A percentile compares a stretch with the other conserved stretches of the same genome.
Evolutionary conservation across 1,140 invertebrate genomes (phyloP).

Genomic region (Ceratitis capitata): DNA sequence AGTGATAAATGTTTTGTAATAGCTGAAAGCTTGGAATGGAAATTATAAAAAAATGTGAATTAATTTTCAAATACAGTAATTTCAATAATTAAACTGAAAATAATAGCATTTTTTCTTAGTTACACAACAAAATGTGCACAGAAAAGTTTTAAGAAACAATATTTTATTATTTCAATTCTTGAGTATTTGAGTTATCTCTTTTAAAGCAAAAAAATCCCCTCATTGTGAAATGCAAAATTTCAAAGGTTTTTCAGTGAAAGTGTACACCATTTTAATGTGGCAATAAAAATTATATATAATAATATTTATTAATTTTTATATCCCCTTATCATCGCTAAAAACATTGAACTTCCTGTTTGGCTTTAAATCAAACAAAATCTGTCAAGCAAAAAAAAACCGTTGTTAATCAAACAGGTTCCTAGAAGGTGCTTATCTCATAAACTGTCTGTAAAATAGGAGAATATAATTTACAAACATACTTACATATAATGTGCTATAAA

Average conservation of each 20-base stretch:
- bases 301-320: neutral
- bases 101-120: no score
- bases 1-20: neutral
- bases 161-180: no score
- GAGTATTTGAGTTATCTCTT: no score
- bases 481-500: no score
- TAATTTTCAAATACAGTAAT: no score
- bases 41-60: neutral
- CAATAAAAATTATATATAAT: neutral
- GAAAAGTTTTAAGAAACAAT: no score
- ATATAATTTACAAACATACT: neutral
- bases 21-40: neutral
- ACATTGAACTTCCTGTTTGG: neutral
- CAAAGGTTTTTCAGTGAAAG: neutral
- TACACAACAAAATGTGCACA: no score
- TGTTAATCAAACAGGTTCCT: neutral
- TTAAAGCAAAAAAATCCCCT: neutral
- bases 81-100: no score
- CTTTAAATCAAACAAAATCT: neutral
- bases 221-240: neutral
- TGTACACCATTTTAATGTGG: no score
- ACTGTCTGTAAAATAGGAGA: neutral
- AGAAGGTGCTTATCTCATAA: neutral
- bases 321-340: neutral
- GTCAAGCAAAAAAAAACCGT: neutral